Evolutionary conservation across 1,140 invertebrate genomes (phyloP), one percentile per base, ranked within the genome.

Genomic region (Diabrotica virgifera): DNA sequence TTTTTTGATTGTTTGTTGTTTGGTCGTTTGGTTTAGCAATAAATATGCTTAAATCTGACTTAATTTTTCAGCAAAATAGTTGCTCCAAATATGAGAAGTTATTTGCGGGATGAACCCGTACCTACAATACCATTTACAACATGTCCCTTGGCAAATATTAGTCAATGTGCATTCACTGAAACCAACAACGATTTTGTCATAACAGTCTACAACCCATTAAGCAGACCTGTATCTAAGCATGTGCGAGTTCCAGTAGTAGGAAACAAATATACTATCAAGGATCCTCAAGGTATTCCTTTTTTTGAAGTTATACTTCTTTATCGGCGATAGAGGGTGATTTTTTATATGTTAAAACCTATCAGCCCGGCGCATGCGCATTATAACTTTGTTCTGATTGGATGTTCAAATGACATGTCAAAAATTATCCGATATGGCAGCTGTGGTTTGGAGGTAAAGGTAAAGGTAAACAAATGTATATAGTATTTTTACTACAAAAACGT

Each of bases 121-220:
- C 59, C 58, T 13, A 62, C 37, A 13, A 36, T 68, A 35, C 54
- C 56, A 52, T 64, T 73, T 4, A 64, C 64, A 11, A 67, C 67
- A 9, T 75, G 74, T 52, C 69, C 54, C 5, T 52, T 74, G 5
- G 56, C 63, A 8, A 95, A 90, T 63, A 84, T 88, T 0, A 89
- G 87, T 71, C 73, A 81, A 0, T 90, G 89, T 64, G 71, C 68
- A 74, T 73, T 83, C n/a, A 86, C 87, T 0, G 92, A 95, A 77
- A 76, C 75, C 5, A 80, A 81, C 50, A 76, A 85, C 62, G 78
- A 84, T 66, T 89, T 92, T 74, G 76, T 88, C 1, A 81, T 93
- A 0, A 86, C 89, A 0, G 72, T 94, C 5, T 93, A 94, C 76
- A 98, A 98, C 79, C 92, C 94, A 0, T 72, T 91, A 7, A 89